phyloP scores from a whole-genome alignment of 2,888 invertebrate genomes.

The Drosophila helvetica region DNA sequence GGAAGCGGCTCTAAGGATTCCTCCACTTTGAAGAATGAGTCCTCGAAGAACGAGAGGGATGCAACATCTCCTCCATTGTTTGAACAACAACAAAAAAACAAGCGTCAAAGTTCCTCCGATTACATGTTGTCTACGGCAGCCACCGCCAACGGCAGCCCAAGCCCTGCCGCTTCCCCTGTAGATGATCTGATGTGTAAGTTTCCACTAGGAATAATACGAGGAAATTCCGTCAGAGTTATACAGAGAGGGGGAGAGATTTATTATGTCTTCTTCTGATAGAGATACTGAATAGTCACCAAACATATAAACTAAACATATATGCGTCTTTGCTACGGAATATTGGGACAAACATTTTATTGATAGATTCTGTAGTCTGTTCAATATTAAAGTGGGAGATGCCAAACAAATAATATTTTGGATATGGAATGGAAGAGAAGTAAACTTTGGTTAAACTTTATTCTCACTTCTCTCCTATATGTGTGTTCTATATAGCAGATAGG shows the following conservation, averaged over 20 bases:
- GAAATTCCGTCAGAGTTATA: neutral
- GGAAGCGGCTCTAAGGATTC: constrained; percentile 45
- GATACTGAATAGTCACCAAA: neutral
- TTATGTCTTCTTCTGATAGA: neutral
- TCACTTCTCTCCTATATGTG: neutral
- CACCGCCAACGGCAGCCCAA: constrained; percentile 4
- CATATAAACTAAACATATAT: too few relatives aligned
- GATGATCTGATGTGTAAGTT: constrained; percentile 77
- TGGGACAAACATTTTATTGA: neutral
- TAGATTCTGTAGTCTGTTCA: neutral
- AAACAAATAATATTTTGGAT: neutral
- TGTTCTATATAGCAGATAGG: neutral
- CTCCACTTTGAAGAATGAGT: neutral
- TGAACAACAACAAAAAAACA: constrained; percentile 6
- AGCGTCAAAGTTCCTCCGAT: constrained; percentile 33
- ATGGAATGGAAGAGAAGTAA: constrained; percentile 14
- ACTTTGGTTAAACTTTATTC: neutral
- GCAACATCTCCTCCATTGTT: neutral
- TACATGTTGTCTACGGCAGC: constrained; percentile 17
- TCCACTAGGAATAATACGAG: neutral
- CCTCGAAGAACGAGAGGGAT: neutral
- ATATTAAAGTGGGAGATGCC: too few relatives aligned
- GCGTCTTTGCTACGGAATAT: too few relatives aligned
- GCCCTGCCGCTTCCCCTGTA: constrained; percentile 42
- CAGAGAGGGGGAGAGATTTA: neutral